phyloP scores from a whole-genome alignment of 2,797 vertebrate species.

The Ctenopoma kingsleyae region DNA sequence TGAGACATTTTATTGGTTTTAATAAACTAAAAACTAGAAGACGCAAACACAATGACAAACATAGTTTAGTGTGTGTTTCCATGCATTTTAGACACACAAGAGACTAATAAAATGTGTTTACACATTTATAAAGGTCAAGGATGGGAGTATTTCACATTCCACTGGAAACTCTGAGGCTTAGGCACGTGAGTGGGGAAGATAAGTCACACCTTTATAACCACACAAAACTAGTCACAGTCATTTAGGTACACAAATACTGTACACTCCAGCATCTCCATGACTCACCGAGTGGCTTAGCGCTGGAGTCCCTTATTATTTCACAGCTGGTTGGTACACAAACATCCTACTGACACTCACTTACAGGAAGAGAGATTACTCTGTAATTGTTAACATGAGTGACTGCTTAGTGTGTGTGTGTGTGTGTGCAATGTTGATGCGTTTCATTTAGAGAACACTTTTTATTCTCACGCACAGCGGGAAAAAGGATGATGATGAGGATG shows the following conservation, averaged over 20 bases:
- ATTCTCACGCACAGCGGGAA: constrained; percentile 35
- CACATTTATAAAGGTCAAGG: not conserved
- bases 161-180: not conserved
- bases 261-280: constrained; percentile 29
- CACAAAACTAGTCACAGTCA: constrained; percentile 1
- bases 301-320: constrained; percentile 46
- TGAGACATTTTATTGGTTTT: no score
- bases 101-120: not conserved
- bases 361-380: constrained; percentile 58
- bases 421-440: constrained; percentile 5
- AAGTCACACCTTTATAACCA: constrained; percentile 1
- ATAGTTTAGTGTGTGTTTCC: not conserved
- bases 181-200: not conserved
- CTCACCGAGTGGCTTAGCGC: constrained; percentile 27
- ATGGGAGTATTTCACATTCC: not conserved
- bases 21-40: no score
- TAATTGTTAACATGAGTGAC: constrained; percentile 65
- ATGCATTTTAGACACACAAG: not conserved
- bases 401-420: constrained; percentile 12
- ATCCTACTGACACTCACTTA: constrained; percentile 53
- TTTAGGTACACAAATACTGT: constrained; percentile 1
- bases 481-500: not conserved
- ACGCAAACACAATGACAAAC: no score
- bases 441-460: constrained; percentile 22
- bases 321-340: constrained; percentile 57